phyloP scores from a whole-genome alignment of 2,797 vertebrate genomes.

The Hozukius guyotensis region DNA sequence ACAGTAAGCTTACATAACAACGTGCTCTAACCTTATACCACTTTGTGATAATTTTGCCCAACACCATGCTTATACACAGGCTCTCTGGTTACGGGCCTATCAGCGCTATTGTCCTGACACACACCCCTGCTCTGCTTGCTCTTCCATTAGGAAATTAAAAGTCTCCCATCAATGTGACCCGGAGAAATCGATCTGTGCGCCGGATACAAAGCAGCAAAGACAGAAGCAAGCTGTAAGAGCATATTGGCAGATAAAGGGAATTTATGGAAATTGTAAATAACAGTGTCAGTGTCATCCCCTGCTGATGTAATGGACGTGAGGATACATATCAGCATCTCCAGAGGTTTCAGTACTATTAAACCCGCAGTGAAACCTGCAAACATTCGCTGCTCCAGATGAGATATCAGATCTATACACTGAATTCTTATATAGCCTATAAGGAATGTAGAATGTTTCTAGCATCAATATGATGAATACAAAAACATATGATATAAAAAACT shows the following conservation, averaged over 20 bases:
- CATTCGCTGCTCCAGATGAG: neutral
- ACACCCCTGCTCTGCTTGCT: slow-evolving; percentile 22
- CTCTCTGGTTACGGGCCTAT: slow-evolving; percentile 8
- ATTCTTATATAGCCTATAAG: neutral
- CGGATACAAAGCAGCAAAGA: slow-evolving; percentile 49
- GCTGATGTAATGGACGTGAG: neutral
- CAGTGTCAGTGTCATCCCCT: neutral
- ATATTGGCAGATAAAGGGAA: neutral
- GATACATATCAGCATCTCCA: neutral
- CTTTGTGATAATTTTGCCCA: neutral
- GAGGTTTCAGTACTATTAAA: neutral
- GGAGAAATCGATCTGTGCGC: slow-evolving; percentile 54
- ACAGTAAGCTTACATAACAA: slow-evolving; percentile 9
- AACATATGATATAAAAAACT: neutral
- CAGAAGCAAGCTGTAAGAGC: neutral
- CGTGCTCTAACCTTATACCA: slow-evolving; percentile 4
- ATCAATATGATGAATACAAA: neutral
- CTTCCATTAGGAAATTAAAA: slow-evolving; percentile 82
- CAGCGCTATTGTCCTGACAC: neutral
- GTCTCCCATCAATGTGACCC: slow-evolving; percentile 65
- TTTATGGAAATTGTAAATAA: slow-evolving; percentile 36
- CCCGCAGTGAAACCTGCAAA: neutral
- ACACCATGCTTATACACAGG: neutral
- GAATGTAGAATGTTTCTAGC: neutral
- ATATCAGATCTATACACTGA: neutral